Base-by-base conservation (phyloP, 2,888 invertebrate species). In the Corythucha ciliata region DNA sequence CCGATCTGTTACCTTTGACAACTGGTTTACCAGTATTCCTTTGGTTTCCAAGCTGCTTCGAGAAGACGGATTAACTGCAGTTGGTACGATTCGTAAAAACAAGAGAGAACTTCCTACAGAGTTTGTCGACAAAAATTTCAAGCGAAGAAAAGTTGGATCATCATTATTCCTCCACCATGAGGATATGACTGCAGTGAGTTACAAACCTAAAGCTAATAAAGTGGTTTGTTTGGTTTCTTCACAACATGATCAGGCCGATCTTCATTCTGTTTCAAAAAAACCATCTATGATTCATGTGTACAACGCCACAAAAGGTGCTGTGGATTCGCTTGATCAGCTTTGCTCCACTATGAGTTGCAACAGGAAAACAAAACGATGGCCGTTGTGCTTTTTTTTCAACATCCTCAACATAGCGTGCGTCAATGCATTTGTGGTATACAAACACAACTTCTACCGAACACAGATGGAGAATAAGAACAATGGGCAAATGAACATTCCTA, bases 101-200 rank as follows among this genome's bases (percentile, higher is more conserved):
- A 65, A 63, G 56, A 49, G 50, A 33, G 59, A 64, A 48, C 54
- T 65, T 44, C 66, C 65, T 20, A 4, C 36, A 36, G 62, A 62
- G 49, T 64, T 66, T 54, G 48, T 58, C 14, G 58, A 59, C 6
- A 49, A 44, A 26, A 57, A 57, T 52, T 54, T 29, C 32, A 14
- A 39, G 26, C 39, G 45, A 16, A 52, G 60, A 36, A 20, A 45
- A 29, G 55, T 57, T 29, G 54, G 53, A 39, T 57, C 62, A 16
- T 57, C 59, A 12, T 26, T 62, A 10, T 64, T 63, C 57, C 60
- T 61, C 5, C 61, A 59, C 54, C 59, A 61, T 46, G 52, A 61
- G 29, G 53, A 62, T 26, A 34, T 52, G 18, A 63, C 60, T 22
- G 56, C 60, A 33, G 62, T 63, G 3, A 64, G 61, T 2, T 62